Conservation (phyloP, 2,888 invertebrate species). For the Hartigia nigra region DNA sequence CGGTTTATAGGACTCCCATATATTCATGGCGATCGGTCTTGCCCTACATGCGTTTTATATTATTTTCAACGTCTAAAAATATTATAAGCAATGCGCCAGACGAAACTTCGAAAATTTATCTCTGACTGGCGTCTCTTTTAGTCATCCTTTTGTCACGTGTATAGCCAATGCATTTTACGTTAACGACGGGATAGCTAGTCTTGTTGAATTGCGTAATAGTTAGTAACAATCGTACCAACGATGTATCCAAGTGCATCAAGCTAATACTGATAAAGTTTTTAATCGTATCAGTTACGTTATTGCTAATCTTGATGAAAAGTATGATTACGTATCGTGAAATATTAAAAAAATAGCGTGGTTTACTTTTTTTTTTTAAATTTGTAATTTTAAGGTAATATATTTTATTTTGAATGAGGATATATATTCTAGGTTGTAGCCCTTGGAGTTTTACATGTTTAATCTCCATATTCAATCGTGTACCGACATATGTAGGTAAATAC, state of each 20-base stretch:
- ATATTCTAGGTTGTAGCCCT: neutral
- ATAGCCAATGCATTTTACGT: neutral
- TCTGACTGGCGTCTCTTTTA: neutral
- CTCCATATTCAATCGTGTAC: neutral
- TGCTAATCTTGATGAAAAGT: neutral
- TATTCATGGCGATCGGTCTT: conserved; percentile 5
- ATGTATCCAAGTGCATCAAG: neutral
- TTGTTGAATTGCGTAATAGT: neutral
- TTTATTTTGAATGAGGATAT: neutral
- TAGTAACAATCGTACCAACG: neutral
- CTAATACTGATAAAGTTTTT: too few relatives aligned
- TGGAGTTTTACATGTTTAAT: neutral
- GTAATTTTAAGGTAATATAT: neutral
- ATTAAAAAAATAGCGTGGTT: neutral
- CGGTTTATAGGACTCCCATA: conserved; percentile 32
- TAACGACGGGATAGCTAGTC: neutral
- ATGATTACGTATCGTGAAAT: neutral
- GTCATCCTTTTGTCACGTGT: neutral
- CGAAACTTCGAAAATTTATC: neutral
- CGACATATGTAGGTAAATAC: neutral
- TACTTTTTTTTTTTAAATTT: neutral
- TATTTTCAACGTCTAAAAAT: neutral
- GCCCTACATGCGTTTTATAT: neutral
- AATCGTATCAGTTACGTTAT: neutral
- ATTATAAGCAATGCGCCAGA: neutral